phyloP scores from a whole-genome alignment of 1,140 invertebrate genomes.

The Archivesica marissinica region DNA sequence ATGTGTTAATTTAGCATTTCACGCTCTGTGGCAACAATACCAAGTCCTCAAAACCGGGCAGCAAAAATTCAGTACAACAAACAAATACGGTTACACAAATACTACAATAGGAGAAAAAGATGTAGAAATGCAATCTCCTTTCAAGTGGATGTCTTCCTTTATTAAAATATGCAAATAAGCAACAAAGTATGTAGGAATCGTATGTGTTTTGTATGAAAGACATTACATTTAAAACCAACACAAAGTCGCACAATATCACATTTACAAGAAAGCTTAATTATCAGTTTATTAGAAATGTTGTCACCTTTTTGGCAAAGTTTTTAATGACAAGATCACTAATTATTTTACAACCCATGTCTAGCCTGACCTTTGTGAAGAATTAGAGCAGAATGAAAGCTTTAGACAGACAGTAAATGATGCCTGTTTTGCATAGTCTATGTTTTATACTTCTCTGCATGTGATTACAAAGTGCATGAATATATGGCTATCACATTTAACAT shows the following conservation, averaged over 20 bases:
- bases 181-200: neutral
- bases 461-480: no score
- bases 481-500: no score
- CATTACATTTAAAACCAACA: neutral
- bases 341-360: neutral
- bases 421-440: conserved; percentile 18
- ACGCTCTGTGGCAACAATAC: no score
- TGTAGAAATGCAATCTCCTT: conserved; percentile 7
- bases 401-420: neutral
- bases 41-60: no score
- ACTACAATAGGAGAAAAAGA: conserved; percentile 4
- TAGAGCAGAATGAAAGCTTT: neutral
- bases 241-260: neutral
- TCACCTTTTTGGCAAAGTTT: no score
- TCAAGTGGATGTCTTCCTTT: neutral
- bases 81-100: no score
- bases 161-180: neutral
- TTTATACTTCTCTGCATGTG: no score
- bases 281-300: no score
- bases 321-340: no score
- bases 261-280: neutral
- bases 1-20: no score
- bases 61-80: no score
- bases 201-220: no score
- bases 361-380: neutral